Base-by-base conservation (phyloP, 2,113 vertebrate species). In the Brachypodius melanocephalos region DNA sequence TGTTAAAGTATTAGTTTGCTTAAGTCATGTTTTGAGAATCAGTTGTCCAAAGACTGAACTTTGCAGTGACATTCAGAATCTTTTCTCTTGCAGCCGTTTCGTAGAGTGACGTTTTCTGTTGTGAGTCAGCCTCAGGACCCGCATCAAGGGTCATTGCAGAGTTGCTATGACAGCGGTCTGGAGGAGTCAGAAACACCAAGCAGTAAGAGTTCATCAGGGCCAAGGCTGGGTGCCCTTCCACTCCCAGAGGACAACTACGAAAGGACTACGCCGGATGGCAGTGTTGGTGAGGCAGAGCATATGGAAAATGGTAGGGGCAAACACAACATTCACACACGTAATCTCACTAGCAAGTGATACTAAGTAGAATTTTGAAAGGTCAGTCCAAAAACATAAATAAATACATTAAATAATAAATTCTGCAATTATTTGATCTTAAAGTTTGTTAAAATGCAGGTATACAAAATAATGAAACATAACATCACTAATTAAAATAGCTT, bases 231-330 rank as follows among this genome's bases (percentile, higher is more conserved):
- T 97, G 99, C 99, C 98, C 98, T 99, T 95, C 99, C 99, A 98
- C 99, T 99, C 97, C 99, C 99, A 86, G 99, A 99, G 98, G 99
- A 99, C 99, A 99, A 99, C 99, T 99, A 99, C 98, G 99, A 99
- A 98, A 99, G 99, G 99, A 99, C 99, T 98, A 99, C 99, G 98
- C 99, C 99, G 98, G 99, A 99, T 99, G 99, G 99, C 99, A 99
- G 99, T 99, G 99, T 99, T 99, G 99, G 99, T 99, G 99, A 99
- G 99, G 99, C 99, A 99, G 99, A 99, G 98, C 99, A 99, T 99
- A 99, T 99, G 99, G 99, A 99, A 99, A 99, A 99, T 99, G 99
- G 99, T 99, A 99, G 99, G 99, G 99, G 98, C 99, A 99, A 99
- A 99, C 98, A 99, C 97, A 75, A 97, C 98, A 98, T 95, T 89